phyloP scores from a whole-genome alignment of 2,113 vertebrate species.

The Hydrolagus affinis region DNA sequence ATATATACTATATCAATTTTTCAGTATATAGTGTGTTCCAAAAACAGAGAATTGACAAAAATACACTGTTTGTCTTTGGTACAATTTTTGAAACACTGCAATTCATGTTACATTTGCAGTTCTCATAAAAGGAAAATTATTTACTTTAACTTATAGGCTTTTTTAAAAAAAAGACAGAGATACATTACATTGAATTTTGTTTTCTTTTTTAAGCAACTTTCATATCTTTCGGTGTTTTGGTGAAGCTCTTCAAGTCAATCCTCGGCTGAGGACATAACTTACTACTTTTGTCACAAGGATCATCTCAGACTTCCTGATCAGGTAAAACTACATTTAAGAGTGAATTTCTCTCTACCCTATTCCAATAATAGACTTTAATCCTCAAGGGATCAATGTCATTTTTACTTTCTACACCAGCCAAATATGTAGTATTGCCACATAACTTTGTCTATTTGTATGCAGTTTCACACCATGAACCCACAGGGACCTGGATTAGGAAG shows the following conservation, averaged over 20 bases:
- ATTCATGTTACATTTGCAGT: background rate
- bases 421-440: background rate
- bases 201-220: too few species aligned
- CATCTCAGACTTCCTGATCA: background rate
- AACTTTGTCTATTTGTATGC: background rate
- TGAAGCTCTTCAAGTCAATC: too few species aligned
- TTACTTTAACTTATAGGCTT: background rate
- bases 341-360: background rate
- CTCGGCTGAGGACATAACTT: too few species aligned
- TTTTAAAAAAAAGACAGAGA: background rate
- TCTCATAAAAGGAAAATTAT: background rate
- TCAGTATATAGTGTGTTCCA: slow-evolving; percentile 17
- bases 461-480: background rate
- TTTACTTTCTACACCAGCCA: background rate
- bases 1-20: background rate
- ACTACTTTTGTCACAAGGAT: too few species aligned
- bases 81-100: background rate
- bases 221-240: too few species aligned
- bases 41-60: slow-evolving; percentile 1
- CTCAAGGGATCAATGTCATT: background rate
- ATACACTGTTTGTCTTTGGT: slow-evolving; percentile 11
- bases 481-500: background rate
- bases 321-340: background rate
- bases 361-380: background rate
- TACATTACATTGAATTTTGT: too few species aligned